A percentile compares a stretch with the other conserved stretches of the same genome.
These are phyloP conservation scores for Mesocentrotus franciscanus DNA, from an alignment of 53 echinoderm and acorn worm species.

Conservation along the genomic window DNA sequence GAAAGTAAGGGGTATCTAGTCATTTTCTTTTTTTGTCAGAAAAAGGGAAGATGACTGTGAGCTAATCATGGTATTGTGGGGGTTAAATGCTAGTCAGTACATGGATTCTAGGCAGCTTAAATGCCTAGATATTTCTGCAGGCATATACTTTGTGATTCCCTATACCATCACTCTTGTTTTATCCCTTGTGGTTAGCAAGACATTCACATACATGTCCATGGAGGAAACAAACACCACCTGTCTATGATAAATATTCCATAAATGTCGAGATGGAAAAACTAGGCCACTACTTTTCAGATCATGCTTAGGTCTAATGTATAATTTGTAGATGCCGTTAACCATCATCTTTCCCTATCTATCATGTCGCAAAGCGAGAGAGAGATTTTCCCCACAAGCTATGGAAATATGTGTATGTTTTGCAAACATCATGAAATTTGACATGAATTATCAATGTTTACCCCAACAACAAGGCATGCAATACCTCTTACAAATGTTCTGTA, in stretches of 20 bases:
- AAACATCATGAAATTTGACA: too few relatives aligned
- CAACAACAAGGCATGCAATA: too few relatives aligned
- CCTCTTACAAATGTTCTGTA: too few relatives aligned
- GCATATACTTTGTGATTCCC: background rate
- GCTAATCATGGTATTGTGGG: background rate
- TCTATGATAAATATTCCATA: constrained; percentile 44
- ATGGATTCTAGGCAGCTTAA: background rate
- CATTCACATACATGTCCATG: background rate
- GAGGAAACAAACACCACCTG: constrained; percentile 14
- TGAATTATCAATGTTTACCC: too few relatives aligned
- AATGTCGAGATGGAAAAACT: constrained; percentile 31
- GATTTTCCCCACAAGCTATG: background rate
- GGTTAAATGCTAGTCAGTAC: background rate
- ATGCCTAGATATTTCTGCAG: constrained; percentile 16
- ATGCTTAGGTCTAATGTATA: background rate
- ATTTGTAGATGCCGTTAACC: background rate
- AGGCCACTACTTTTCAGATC: background rate
- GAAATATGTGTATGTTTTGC: too few relatives aligned
- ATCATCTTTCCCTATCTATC: background rate
- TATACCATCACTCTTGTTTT: background rate
- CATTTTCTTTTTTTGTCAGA: background rate
- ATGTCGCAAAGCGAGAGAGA: background rate
- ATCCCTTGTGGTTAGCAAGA: constrained; percentile 15
- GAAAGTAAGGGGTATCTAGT: background rate
- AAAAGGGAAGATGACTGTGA: background rate